Evolutionary conservation across 1,140 invertebrate species (phyloP).

Genomic region (Heliconius himera): DNA sequence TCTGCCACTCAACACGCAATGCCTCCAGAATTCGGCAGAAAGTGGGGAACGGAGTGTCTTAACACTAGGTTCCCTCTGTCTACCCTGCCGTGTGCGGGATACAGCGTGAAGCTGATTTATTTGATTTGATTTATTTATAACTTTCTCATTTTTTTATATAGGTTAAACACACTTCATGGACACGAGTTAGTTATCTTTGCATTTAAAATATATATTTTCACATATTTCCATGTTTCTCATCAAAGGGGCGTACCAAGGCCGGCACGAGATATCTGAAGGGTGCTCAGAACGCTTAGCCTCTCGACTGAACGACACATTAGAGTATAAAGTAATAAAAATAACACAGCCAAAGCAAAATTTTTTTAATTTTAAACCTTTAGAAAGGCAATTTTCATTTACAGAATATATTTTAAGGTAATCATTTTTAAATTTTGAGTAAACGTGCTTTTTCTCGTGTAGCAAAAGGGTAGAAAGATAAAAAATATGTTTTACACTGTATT

Average conservation of each 20-base stretch:
- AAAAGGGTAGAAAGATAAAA: too few relatives aligned
- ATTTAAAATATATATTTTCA: conserved; percentile 25
- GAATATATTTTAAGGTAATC: neutral
- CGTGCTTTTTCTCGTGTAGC: too few relatives aligned
- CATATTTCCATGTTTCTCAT: conserved; percentile 31
- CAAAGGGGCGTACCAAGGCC: conserved; percentile 42
- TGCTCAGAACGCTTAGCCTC: conserved; percentile 29
- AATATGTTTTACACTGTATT: too few relatives aligned
- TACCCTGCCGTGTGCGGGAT: too few relatives aligned
- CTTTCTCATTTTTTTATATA: conserved; percentile 9
- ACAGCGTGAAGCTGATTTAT: too few relatives aligned
- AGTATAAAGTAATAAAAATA: conserved; percentile 20
- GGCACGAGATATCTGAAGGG: conserved; percentile 35
- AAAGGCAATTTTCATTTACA: neutral
- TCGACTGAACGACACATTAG: conserved; percentile 27
- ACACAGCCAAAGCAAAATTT: neutral
- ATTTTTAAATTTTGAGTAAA: neutral
- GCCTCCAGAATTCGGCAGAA: too few relatives aligned
- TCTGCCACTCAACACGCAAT: too few relatives aligned
- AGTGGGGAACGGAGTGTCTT: too few relatives aligned
- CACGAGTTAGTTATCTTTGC: conserved; percentile 14
- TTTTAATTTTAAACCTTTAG: neutral
- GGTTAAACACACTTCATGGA: conserved; percentile 32
- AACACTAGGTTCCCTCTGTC: too few relatives aligned
- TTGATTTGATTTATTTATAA: too few relatives aligned